Base-by-base conservation (phyloP, 2,888 invertebrate species). In the Erynnis tages region DNA sequence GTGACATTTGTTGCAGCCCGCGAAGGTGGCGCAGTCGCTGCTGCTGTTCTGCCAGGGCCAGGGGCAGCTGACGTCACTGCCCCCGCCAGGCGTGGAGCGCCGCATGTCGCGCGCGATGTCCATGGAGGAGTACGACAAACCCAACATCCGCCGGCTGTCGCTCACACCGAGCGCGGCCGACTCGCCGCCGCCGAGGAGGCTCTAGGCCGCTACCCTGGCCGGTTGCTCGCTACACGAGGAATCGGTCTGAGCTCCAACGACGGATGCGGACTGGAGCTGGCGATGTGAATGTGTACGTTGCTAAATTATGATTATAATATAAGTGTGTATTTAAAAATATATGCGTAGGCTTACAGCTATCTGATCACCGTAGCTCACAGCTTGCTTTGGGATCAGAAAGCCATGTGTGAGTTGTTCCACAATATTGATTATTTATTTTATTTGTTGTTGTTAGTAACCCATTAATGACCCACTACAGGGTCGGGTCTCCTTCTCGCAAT, bases 41-140 rank as follows among this genome's bases (percentile, higher is more conserved):
- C 91, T 97, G 58, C 92, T 97, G 52, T 96, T 97, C 91, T 94
- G 96, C 85, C 97, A 97, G 79, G 97, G 97, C 0, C 94, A 96
- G 75, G 96, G 97, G 1, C 84, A 93, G 58, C 91, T 96, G 69
- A 96, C 96, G 34, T 95, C 95, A 0, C 93, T 96, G 32, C 93
- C 95, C 1, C 93, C 96, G 80, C 95, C 95, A 0, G 94, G 95
- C 10, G 93, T 96, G 43, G 94, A 95, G 72, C 91, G 95, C 45
- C 92, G 92, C 67, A 90, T 93, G 80, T 91, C 91, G 1, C 91
- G 92, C 19, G 92, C 92, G 53, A 93, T 95, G 91, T 94, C 94
- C 55, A 95, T 95, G 95, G 95, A 95, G 71, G 95, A 95, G 72
- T 95, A 95, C 77, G 95, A 95, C 86, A 93, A 93, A 69, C 95